Evolutionary conservation across 2,888 invertebrate species (phyloP).

Genomic region (Chrysodeixis includens): DNA sequence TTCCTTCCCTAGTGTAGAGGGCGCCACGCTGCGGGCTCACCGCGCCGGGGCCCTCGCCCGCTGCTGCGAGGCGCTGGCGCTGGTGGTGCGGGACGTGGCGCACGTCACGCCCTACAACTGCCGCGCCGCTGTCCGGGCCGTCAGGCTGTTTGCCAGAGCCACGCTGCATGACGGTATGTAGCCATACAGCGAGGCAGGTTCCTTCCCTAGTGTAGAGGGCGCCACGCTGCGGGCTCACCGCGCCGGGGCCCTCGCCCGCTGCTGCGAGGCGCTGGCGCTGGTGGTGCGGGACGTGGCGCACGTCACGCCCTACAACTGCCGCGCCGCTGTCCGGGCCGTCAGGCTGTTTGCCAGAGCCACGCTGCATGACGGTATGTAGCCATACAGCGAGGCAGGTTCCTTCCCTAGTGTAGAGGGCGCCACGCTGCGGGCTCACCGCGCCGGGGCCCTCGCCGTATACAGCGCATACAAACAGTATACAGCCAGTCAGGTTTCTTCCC

Average conservation of each 20-base stretch:
- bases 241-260: not conserved
- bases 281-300: slow-evolving; percentile 98
- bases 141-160: slow-evolving; percentile 97
- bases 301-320: slow-evolving; percentile 99
- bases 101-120: slow-evolving; percentile 99
- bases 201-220: slow-evolving; percentile 61
- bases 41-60: slow-evolving; percentile 85
- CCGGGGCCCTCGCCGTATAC: slow-evolving; percentile 68
- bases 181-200: slow-evolving; percentile 50
- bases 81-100: slow-evolving; percentile 98
- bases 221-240: not conserved
- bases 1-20: slow-evolving; percentile 61
- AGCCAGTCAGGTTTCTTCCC: no score
- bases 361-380: slow-evolving; percentile 89
- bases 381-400: no score
- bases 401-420: no score
- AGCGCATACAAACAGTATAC: no score
- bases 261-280: slow-evolving; percentile 88
- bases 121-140: slow-evolving; percentile 96
- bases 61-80: slow-evolving; percentile 97
- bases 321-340: slow-evolving; percentile 96
- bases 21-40: not conserved
- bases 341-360: slow-evolving; percentile 97
- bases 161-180: slow-evolving; percentile 91
- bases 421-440: no score